These are phyloP conservation scores for Chromis chromis DNA, from an alignment of 2,797 vertebrate species.

Conservation along the genomic window DNA sequence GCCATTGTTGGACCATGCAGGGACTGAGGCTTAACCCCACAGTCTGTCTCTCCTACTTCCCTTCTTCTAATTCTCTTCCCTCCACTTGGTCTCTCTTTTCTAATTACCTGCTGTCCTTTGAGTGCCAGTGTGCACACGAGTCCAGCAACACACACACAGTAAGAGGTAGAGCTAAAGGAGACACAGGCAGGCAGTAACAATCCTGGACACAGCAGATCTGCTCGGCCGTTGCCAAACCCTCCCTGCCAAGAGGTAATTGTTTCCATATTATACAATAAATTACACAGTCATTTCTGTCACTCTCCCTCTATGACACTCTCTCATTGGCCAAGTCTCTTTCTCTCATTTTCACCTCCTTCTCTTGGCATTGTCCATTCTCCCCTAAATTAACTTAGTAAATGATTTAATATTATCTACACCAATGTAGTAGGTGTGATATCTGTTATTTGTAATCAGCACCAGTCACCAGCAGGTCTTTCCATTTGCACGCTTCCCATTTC, in stretches of 20 bases:
- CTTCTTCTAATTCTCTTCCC: slow-evolving; percentile 11
- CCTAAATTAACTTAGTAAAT: slow-evolving; percentile 43
- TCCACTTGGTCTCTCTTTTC: slow-evolving; percentile 24
- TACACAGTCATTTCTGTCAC: slow-evolving; percentile 54
- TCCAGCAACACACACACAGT: slow-evolving; percentile 17
- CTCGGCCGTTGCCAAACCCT: slow-evolving; percentile 42
- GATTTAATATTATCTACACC: slow-evolving; percentile 54
- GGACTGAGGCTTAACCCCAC: neutral
- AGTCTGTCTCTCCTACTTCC: slow-evolving; percentile 20
- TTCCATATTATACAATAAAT: slow-evolving; percentile 77
- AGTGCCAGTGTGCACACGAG: slow-evolving; percentile 3
- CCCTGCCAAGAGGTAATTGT: slow-evolving; percentile 75
- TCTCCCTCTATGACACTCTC: slow-evolving; percentile 35
- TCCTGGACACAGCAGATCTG: slow-evolving; percentile 64
- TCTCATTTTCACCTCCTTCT: slow-evolving; percentile 50
- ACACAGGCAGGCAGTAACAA: slow-evolving; percentile 49
- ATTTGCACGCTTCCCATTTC: slow-evolving; percentile 19
- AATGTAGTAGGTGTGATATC: slow-evolving; percentile 58
- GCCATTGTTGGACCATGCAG: slow-evolving; percentile 4
- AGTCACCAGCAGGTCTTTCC: slow-evolving; percentile 31
- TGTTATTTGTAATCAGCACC: slow-evolving; percentile 52
- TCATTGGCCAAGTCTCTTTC: slow-evolving; percentile 27
- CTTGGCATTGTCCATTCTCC: slow-evolving; percentile 39
- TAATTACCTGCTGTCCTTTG: slow-evolving; percentile 19
- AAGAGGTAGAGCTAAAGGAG: slow-evolving; percentile 33